These are phyloP conservation scores for Rhagonycha lutea DNA, from an alignment of 2,888 invertebrate species.

Conservation along the genomic window DNA sequence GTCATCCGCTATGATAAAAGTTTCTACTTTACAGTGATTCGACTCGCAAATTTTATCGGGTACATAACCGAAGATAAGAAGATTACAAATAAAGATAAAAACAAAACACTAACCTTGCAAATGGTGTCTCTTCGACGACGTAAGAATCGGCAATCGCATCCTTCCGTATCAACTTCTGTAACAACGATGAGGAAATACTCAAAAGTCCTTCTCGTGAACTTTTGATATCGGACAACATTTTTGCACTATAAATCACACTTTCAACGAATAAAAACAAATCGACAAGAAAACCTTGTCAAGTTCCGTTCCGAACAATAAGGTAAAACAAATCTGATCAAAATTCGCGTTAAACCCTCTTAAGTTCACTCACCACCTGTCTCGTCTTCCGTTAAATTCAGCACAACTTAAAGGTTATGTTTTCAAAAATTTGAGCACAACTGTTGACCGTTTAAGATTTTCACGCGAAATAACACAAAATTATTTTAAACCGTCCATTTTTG, in stretches of 20 bases:
- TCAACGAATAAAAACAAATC: not conserved
- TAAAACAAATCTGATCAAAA: not conserved
- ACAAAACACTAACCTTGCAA: conserved; percentile 71
- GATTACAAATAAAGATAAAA: not conserved
- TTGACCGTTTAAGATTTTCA: not conserved
- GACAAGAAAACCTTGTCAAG: not conserved
- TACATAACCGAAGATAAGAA: not conserved
- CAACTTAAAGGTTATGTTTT: not conserved
- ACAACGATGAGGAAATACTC: conserved; percentile 70
- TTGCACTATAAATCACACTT: conserved; percentile 16
- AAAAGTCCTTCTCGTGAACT: conserved; percentile 73
- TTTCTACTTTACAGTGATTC: not conserved
- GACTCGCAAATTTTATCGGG: not conserved
- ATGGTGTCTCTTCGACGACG: conserved; percentile 81
- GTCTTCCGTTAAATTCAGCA: not conserved
- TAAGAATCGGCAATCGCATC: conserved; percentile 77
- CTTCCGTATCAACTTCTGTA: conserved; percentile 70
- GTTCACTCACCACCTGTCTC: conserved; percentile 10
- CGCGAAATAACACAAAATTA: not conserved
- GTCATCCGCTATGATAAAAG: not conserved
- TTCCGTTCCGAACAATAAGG: not conserved
- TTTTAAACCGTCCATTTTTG: conserved; percentile 12
- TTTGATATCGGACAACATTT: conserved; percentile 62
- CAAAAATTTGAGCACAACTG: not conserved
- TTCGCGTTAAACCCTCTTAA: not conserved